Evolutionary conservation across 64 coral and sea anemone genomes (phyloP), one percentile per base, ranked within the genome.

Genomic region (Montipora foliosa): DNA sequence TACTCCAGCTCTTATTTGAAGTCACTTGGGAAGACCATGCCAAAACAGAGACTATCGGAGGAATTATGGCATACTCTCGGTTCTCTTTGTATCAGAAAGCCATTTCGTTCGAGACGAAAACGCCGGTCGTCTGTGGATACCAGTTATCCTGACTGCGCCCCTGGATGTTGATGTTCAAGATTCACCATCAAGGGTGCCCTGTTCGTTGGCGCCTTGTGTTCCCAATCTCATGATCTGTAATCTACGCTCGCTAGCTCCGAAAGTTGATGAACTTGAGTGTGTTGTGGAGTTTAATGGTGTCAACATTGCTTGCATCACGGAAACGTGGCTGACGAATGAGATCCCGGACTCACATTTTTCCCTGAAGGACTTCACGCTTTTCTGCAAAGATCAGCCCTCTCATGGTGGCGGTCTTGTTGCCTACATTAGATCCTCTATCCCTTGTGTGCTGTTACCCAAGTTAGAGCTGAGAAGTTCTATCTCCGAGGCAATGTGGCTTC

Each of bases 401-500:
- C 62, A n/a, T 14, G 15, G 62, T 67, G 62, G 62, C 62, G 62
- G 16, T 12, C 62, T 67, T 14, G 62, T 17, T 67, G 62, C 16
- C 62, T 67, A 67, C 70, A 24, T 74, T 19, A 74, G 70, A 37
- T 74, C 80, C n/a, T 61, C 52, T 83, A 74, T 74, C 70, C 70
- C 70, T 74, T 67, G 62, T 67, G 62, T 67, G 62, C 12, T 67
- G 62, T 67, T 67, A 67, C 62, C 62, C 7, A 67, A 67, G 62
- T 9, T 52, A 16, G 69, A 89, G 50, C 50, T 89, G 67, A 76
- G 44, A 16, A 47, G 75, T 46, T 7, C 87, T 75, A 20, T 57
- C 44, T 52, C 87, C 47, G 78, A 91, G 48, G 49, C 77, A 19
- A 47, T 91, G 53, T 91, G 89, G 89, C n/a, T 91, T 51, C 16